Conservation (phyloP, 2,797 vertebrate genomes). For the Falco berigora region DNA sequence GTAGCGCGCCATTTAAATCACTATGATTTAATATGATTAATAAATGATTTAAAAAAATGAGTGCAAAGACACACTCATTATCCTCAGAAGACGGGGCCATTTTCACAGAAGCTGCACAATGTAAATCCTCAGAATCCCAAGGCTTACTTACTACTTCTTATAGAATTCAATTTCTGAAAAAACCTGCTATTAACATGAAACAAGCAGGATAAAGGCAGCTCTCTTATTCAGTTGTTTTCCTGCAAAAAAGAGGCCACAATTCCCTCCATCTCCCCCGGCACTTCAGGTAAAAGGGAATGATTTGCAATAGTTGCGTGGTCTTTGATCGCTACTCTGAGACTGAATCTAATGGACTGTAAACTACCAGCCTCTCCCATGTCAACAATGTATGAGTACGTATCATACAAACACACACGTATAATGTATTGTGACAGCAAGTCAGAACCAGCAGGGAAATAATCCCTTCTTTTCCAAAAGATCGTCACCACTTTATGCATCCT, state of each 20-base stretch:
- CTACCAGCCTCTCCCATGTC: neutral
- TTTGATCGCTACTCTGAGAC: neutral
- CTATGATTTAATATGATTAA: too few relatives aligned
- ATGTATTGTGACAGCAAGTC: neutral
- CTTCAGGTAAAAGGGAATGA: neutral
- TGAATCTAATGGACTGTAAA: neutral
- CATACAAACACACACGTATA: neutral
- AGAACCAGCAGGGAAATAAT: neutral
- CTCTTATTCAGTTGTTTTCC: neutral
- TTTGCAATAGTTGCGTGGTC: neutral
- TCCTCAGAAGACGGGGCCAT: accelerated
- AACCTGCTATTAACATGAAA: neutral
- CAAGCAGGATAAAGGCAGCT: neutral
- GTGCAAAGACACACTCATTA: too few relatives aligned
- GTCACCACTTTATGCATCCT: neutral
- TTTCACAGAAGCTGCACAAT: neutral
- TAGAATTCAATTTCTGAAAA: neutral
- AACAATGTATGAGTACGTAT: neutral
- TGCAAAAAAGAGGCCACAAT: neutral
- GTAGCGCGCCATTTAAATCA: too few relatives aligned
- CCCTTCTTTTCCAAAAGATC: neutral
- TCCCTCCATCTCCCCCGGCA: accelerated
- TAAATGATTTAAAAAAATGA: too few relatives aligned
- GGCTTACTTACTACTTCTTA: neutral
- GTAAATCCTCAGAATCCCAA: neutral